Conservation (phyloP, 2,797 vertebrate genomes). For the Siniperca undulata region DNA sequence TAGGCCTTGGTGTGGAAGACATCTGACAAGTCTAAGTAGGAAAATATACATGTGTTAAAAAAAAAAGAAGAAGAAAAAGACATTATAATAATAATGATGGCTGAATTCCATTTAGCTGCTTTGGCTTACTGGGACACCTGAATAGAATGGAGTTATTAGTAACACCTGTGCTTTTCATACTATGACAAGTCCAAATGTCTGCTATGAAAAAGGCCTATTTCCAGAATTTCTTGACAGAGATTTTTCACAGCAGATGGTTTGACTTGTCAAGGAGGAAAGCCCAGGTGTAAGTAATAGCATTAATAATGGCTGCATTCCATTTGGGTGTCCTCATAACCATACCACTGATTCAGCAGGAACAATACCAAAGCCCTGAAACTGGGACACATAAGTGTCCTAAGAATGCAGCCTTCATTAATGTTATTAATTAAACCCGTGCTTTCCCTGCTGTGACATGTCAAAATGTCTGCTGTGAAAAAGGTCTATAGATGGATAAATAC, state of each 20-base stretch:
- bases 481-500: not conserved
- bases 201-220: not conserved
- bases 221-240: not conserved
- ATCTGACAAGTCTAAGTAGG: not conserved
- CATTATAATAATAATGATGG: not conserved
- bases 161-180: too few relatives aligned
- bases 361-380: not conserved
- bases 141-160: not conserved
- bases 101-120: not conserved
- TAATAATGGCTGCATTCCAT: not conserved
- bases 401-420: not conserved
- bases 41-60: not conserved
- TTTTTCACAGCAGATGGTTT: not conserved
- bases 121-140: not conserved
- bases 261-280: not conserved
- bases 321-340: not conserved
- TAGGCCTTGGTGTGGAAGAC: not conserved
- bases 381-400: too few relatives aligned
- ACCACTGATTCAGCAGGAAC: not conserved
- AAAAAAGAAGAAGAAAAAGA: too few relatives aligned
- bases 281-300: not conserved
- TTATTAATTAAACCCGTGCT: not conserved
- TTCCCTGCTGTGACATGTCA: not conserved
- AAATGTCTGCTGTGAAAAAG: not conserved
- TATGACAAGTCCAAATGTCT: not conserved